Evolutionary conservation across 2,888 invertebrate species (phyloP), one percentile per base, ranked within the genome.

Genomic region (Eilema sororculum): DNA sequence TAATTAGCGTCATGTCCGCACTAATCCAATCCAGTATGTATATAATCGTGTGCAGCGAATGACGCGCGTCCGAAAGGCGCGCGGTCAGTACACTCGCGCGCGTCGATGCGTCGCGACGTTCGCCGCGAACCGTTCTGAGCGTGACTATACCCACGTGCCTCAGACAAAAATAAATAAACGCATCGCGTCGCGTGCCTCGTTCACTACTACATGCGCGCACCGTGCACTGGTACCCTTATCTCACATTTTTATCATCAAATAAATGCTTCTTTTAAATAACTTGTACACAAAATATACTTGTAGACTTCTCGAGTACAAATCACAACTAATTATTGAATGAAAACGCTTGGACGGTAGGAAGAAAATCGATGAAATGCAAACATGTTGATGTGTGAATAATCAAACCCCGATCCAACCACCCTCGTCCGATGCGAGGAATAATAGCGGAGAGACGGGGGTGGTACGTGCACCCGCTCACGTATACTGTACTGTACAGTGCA

Each of bases 331-430:
- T 71, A 65, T 70, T 56, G 52, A 28, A 56, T 25, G 24, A 63
- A 68, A 71, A 69, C 67, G 73, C 74, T 78, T 73, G 76, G 72
- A 77, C 69, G 81, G 79, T 82, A 81, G 73, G 78, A 79, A 80
- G 80, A 86, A 89, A 93, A 94, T 94, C 94, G 93, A 94, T 93
- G 93, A 89, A 90, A 90, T 83, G 90, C 91, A 91, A 91, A 91
- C 92, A 93, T 89, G 91, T 92, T 92, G 91, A 93, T 94, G 91
- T 91, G 93, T 90, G 93, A 93, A 93, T 93, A 92, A 93, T 93
- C 90, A 90, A 90, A 89, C 88, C 89, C 89, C 88, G 88, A 89
- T 88, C 86, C 89, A 87, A 89, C 91, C 93, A 92, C 90, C 89
- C 85, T 82, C 81, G 76, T 74, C 62, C 85, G 84, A 80, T 84